Conservation (phyloP, 2,888 invertebrate species). For the Embidobia sp. region DNA sequence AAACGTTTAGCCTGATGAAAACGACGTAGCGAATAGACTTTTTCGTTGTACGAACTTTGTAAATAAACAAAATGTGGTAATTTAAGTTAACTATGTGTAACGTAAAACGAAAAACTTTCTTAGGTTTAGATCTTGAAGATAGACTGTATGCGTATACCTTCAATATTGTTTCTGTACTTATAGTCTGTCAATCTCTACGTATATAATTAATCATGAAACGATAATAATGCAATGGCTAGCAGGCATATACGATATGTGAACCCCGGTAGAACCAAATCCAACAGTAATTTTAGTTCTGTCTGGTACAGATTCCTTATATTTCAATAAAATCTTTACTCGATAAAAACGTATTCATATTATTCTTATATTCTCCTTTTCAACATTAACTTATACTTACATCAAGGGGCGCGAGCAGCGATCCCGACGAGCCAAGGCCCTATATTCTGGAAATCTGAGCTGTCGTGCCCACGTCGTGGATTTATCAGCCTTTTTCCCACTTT, state of each 20-base stretch:
- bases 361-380: neutral
- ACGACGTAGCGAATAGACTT: conserved; percentile 62
- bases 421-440: too few species aligned
- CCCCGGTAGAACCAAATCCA: conserved; percentile 82
- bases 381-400: too few species aligned
- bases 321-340: conserved; percentile 81
- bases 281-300: conserved; percentile 82
- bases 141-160: conserved; percentile 80
- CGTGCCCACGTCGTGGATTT: too few species aligned
- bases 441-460: too few species aligned
- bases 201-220: conserved; percentile 70
- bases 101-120: conserved; percentile 69
- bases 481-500: too few species aligned
- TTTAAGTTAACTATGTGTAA: conserved; percentile 73
- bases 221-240: conserved; percentile 72
- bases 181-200: conserved; percentile 76
- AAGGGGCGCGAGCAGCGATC: too few species aligned
- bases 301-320: conserved; percentile 82
- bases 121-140: conserved; percentile 78
- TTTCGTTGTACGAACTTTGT: conserved; percentile 71
- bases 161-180: conserved; percentile 81
- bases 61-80: conserved; percentile 60
- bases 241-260: conserved; percentile 79
- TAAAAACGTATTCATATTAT: too few species aligned
- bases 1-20: conserved; percentile 22